Evolutionary conservation across 2,113 vertebrate species (phyloP).

Genomic region (Tupaia tana): DNA sequence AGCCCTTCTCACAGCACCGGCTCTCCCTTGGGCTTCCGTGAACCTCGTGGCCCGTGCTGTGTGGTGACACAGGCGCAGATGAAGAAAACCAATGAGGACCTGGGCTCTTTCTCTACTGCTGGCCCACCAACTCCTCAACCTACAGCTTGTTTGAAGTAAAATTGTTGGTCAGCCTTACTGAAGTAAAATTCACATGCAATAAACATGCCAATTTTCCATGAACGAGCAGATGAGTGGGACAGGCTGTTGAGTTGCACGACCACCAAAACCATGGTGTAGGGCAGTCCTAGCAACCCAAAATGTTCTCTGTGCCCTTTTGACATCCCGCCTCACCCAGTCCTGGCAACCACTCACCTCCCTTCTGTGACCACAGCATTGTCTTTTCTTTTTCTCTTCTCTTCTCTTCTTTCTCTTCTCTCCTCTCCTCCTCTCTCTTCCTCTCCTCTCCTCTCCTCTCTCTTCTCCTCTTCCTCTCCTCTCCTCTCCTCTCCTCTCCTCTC

Average conservation of each 20-base stretch:
- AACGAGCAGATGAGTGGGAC: no score
- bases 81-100: neutral
- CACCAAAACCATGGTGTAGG: neutral
- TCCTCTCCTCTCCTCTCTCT: no score
- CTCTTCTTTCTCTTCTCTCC: no score
- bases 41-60: neutral
- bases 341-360: neutral
- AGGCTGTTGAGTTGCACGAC: accelerated
- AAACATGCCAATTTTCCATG: neutral
- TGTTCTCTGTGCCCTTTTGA: neutral
- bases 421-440: no score
- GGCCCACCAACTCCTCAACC: accelerated
- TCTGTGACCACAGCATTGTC: accelerated
- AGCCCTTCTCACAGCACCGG: neutral
- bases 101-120: neutral
- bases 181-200: neutral
- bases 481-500: no score
- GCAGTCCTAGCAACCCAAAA: neutral
- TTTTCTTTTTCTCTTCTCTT: no score
- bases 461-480: no score
- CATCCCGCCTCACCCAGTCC: neutral
- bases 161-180: neutral
- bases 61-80: no score
- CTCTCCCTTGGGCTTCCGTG: neutral
- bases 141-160: no score